Conservation (phyloP, 2,888 invertebrate genomes). For the Eupithecia abbreviata region DNA sequence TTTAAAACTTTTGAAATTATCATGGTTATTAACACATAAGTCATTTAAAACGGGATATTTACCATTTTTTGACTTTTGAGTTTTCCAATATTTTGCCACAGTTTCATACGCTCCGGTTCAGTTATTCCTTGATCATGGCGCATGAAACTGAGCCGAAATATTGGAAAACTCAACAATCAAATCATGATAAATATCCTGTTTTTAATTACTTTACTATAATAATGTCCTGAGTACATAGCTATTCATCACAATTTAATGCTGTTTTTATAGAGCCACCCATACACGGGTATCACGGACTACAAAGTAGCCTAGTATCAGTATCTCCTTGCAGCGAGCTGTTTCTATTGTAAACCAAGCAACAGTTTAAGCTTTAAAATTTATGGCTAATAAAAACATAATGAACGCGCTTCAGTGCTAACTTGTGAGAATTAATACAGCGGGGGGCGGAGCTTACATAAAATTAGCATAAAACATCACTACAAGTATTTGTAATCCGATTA, state of each 20-base stretch:
- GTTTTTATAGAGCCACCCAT: background rate
- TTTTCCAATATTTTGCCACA: too few relatives aligned
- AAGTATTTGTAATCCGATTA: slow-evolving; percentile 65
- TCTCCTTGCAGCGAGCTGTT: slow-evolving; percentile 7
- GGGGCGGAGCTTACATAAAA: slow-evolving; percentile 74
- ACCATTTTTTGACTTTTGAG: too few relatives aligned
- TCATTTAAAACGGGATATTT: too few relatives aligned
- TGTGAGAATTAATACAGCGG: slow-evolving; percentile 61
- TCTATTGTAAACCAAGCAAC: slow-evolving; percentile 55
- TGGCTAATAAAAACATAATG: slow-evolving; percentile 71
- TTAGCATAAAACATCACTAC: slow-evolving; percentile 75
- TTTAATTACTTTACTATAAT: background rate
- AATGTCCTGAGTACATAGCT: background rate
- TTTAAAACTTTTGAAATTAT: too few relatives aligned
- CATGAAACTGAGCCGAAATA: too few relatives aligned
- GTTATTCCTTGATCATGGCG: too few relatives aligned
- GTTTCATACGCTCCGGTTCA: too few relatives aligned
- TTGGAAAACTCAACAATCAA: too few relatives aligned
- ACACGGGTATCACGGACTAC: background rate
- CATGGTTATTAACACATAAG: too few relatives aligned
- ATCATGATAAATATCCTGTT: too few relatives aligned
- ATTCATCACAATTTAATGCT: background rate
- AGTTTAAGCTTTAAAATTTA: slow-evolving; percentile 70
- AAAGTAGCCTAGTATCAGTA: slow-evolving; percentile 4
- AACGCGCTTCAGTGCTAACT: slow-evolving; percentile 58